Evolutionary conservation across 2,113 vertebrate genomes (phyloP).

Genomic region (Scortum barcoo): DNA sequence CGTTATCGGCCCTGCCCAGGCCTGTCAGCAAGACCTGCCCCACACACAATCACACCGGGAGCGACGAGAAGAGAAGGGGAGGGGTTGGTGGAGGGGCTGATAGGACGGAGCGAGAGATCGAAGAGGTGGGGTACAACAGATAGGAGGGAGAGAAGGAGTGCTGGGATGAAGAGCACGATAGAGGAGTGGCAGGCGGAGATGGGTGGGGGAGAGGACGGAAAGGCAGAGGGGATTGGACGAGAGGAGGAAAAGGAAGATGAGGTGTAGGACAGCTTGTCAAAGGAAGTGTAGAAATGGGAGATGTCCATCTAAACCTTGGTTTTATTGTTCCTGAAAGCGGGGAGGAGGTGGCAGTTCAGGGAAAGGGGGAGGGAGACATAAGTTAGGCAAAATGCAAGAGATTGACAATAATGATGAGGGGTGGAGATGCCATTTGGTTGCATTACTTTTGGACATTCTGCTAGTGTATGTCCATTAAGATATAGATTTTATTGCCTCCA

Average conservation of each 20-base stretch:
- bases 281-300: slow-evolving; percentile 63
- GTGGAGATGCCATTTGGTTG: slow-evolving; percentile 61
- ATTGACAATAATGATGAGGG: slow-evolving; percentile 46
- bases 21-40: slow-evolving; percentile 75
- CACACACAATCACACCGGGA: slow-evolving; percentile 65
- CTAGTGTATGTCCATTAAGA: slow-evolving; percentile 67
- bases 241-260: slow-evolving; percentile 47
- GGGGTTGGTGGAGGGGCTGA: slow-evolving; percentile 12
- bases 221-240: slow-evolving; percentile 10
- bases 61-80: neutral
- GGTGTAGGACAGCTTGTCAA: slow-evolving; percentile 53
- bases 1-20: slow-evolving; percentile 80
- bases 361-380: slow-evolving; percentile 9
- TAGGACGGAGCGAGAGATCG: slow-evolving; percentile 60
- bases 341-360: slow-evolving; percentile 4
- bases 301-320: slow-evolving; percentile 69
- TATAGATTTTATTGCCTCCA: slow-evolving; percentile 68
- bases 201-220: slow-evolving; percentile 4
- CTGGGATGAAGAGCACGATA: slow-evolving; percentile 53
- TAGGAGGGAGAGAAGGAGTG: slow-evolving; percentile 21
- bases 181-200: slow-evolving; percentile 43
- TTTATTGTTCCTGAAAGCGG: slow-evolving; percentile 71
- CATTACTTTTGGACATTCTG: slow-evolving; percentile 51
- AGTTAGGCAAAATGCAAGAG: slow-evolving; percentile 56
- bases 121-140: slow-evolving; percentile 58